A percentile compares a stretch with the other conserved stretches of the same genome.
Evolutionary conservation across 37 sponge, comb jelly and placozoan species (phyloP).

Genomic region (Geodia barretti): DNA sequence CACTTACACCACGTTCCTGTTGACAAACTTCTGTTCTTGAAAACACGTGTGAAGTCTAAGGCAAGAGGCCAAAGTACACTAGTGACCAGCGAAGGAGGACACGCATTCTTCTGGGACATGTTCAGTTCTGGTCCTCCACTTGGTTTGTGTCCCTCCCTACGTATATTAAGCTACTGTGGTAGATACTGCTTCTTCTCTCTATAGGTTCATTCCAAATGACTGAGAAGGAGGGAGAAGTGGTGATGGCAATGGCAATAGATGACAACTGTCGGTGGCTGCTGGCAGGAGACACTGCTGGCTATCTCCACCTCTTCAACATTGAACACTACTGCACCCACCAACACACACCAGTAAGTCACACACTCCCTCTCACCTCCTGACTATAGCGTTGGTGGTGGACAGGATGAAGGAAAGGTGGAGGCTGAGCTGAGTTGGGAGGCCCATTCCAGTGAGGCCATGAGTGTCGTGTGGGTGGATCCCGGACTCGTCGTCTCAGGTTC

Average conservation of each 20-base stretch:
- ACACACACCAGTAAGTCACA: neutral
- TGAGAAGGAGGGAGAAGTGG: conserved; percentile 74
- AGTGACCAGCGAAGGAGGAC: conserved; percentile 86
- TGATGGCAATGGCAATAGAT: conserved; percentile 84
- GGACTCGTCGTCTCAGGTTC: conserved; percentile 82
- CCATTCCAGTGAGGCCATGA: conserved; percentile 75
- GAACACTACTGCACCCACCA: conserved; percentile 30
- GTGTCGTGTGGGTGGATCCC: conserved; percentile 62
- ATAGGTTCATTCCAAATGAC: conserved; percentile 84
- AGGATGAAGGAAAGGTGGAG: neutral
- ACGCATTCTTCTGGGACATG: conserved; percentile 88
- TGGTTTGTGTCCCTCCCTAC: conserved; percentile 32
- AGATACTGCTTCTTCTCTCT: too few species aligned
- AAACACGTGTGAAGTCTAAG: conserved; percentile 40
- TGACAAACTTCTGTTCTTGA: conserved; percentile 81
- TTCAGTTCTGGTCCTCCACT: conserved; percentile 58
- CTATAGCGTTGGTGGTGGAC: neutral
- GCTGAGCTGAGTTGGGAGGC: conserved; percentile 66
- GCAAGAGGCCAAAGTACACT: conserved; percentile 42
- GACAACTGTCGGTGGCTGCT: conserved; percentile 61
- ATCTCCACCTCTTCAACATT: conserved; percentile 83
- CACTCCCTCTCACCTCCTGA: neutral
- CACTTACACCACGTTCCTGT: conserved; percentile 71
- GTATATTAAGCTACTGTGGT: too few species aligned
- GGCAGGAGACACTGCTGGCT: conserved; percentile 92